phyloP scores from a whole-genome alignment of 2,888 invertebrate genomes.

The Amaurobius ferox region DNA sequence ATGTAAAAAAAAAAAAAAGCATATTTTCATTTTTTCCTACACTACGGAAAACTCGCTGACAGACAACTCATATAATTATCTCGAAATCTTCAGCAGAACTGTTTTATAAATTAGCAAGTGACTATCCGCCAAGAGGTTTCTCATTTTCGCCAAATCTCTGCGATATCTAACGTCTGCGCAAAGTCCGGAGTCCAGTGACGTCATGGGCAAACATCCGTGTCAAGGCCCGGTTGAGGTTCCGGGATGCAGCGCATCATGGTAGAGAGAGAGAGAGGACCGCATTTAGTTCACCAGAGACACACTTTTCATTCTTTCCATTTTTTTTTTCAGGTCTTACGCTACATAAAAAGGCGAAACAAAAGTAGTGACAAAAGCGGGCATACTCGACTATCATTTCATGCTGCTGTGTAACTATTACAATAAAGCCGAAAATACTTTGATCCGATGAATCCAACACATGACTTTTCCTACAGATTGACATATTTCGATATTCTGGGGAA shows the following conservation, averaged over 20 bases:
- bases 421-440: too few relatives aligned
- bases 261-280: neutral
- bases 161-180: neutral
- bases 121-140: neutral
- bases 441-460: too few relatives aligned
- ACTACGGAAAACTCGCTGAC: too few relatives aligned
- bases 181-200: constrained; percentile 19
- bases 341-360: neutral
- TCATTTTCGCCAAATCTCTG: constrained; percentile 7
- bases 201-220: constrained; percentile 60
- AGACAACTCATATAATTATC: too few relatives aligned
- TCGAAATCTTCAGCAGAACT: too few relatives aligned
- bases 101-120: too few relatives aligned
- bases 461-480: too few relatives aligned
- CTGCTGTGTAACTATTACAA: too few relatives aligned
- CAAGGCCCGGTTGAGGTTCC: constrained; percentile 54
- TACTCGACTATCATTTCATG: neutral
- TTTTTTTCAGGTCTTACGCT: neutral
- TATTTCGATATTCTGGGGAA: too few relatives aligned
- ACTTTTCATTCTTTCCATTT: neutral
- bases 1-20: too few relatives aligned
- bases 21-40: too few relatives aligned
- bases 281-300: neutral
- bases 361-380: neutral
- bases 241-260: constrained; percentile 41